Conservation (phyloP, 2,113 vertebrate genomes). For the Asarcornis scutulata region DNA sequence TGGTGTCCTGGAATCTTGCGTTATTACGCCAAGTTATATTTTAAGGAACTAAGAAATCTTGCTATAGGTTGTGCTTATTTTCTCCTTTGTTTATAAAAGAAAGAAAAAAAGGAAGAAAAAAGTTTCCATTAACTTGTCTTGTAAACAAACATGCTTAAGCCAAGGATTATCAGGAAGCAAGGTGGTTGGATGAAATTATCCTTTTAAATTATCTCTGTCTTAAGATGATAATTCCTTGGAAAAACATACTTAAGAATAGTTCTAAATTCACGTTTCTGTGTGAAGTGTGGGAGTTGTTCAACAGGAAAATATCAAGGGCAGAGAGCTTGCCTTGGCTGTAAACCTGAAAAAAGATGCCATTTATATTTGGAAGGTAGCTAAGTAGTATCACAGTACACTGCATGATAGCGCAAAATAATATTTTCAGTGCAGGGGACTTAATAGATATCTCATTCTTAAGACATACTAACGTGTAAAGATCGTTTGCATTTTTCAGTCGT, state of each 20-base stretch:
- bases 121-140: background rate
- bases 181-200: background rate
- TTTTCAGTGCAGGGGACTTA: background rate
- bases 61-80: background rate
- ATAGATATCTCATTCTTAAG: background rate
- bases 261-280: background rate
- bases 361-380: background rate
- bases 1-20: background rate
- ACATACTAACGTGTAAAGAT: background rate
- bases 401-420: background rate
- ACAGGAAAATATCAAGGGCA: background rate
- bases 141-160: background rate
- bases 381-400: background rate
- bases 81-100: background rate
- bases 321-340: background rate
- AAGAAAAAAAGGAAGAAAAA: background rate
- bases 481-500: background rate
- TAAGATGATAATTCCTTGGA: background rate
- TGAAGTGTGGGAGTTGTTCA: background rate
- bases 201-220: background rate
- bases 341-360: background rate
- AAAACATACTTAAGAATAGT: conserved; percentile 13
- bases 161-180: background rate
- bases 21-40: background rate
- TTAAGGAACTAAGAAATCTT: background rate